Conservation (phyloP, 2,797 vertebrate genomes). For the Gymnocypris eckloni region DNA sequence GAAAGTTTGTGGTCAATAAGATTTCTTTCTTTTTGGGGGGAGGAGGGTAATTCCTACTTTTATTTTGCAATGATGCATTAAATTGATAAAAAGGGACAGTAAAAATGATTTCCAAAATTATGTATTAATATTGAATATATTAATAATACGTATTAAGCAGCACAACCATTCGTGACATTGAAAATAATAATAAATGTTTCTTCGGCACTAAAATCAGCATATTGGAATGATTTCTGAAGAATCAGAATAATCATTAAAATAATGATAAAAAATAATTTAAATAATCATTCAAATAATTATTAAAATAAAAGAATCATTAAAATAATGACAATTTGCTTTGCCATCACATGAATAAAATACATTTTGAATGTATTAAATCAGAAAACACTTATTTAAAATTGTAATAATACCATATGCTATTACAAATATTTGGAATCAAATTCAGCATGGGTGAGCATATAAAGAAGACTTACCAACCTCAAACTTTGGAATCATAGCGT, state of each 20-base stretch:
- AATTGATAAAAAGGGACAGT: background rate
- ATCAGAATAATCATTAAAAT: no score
- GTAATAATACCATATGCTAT: background rate
- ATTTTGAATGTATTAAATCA: background rate
- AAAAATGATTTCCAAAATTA: background rate
- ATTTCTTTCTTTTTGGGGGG: background rate
- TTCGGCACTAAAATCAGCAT: background rate
- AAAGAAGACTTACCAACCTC: background rate
- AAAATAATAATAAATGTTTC: background rate
- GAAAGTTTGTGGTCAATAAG: background rate
- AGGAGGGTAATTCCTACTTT: background rate
- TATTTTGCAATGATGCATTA: background rate
- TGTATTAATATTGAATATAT: background rate
- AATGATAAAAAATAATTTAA: no score
- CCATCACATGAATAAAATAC: background rate
- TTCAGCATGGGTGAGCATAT: background rate
- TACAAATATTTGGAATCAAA: background rate
- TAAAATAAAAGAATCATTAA: no score
- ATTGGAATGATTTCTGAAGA: background rate
- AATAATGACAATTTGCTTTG: background rate
- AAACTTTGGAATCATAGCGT: background rate
- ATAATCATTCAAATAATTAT: no score
- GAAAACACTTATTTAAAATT: background rate
- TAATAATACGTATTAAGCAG: background rate
- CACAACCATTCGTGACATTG: background rate